phyloP scores from a whole-genome alignment of 30 jellyfish, hydroid and myxozoan genomes.

The Pseudorhiza aurosa region DNA sequence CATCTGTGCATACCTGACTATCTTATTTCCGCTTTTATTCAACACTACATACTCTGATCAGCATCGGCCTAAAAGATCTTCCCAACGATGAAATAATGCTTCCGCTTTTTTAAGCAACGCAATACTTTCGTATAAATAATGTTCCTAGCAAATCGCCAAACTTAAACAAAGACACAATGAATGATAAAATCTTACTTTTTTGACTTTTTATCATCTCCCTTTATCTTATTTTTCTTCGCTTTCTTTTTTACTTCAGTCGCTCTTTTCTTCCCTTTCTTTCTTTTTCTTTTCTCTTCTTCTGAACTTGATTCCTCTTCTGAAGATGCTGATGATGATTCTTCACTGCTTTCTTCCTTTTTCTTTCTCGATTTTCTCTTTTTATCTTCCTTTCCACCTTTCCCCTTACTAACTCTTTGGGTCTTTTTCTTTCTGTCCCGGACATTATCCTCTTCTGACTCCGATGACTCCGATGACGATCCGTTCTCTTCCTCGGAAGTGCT shows the following conservation, averaged over 20 bases:
- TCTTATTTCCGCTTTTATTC: too few species aligned
- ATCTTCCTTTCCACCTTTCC: neutral
- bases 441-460: conserved; percentile 16
- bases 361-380: neutral
- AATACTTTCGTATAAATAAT: too few species aligned
- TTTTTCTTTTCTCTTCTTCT: conserved; percentile 12
- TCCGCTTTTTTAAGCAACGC: too few species aligned
- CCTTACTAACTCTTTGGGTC: neutral
- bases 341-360: conserved; percentile 16
- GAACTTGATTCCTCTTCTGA: conserved; percentile 25
- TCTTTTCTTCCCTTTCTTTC: neutral
- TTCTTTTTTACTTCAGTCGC: conserved; percentile 1
- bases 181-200: neutral
- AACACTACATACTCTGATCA: too few species aligned
- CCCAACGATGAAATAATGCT: too few species aligned
- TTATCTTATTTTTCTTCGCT: neutral
- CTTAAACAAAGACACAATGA: neutral
- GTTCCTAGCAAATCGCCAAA: too few species aligned
- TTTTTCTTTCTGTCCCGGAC: neutral
- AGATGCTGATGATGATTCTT: conserved; percentile 1
- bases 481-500: conserved; percentile 35
- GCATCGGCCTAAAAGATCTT: too few species aligned
- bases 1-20: too few species aligned
- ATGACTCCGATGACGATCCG: conserved; percentile 12
- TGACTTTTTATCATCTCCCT: conserved; percentile 23